Evolutionary conservation across 2,113 vertebrate genomes (phyloP), one percentile per base, ranked within the genome.

Genomic region (Gobiocypris rarus): DNA sequence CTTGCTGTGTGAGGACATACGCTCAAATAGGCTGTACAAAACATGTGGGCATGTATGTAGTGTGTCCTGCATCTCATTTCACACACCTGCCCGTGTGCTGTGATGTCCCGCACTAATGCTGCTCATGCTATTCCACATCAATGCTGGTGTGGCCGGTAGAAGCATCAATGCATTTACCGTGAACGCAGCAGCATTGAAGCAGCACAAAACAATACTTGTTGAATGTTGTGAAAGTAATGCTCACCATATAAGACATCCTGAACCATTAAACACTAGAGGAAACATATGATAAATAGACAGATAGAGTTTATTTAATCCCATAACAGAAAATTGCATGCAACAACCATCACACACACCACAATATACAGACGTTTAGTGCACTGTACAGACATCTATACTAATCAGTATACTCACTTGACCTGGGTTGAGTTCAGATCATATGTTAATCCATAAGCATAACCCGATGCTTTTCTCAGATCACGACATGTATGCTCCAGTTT

Each of bases 391-490:
- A 74, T 38, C n/a, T 43, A 54, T 56, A 82, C 58, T 81, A 38
- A 75, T 34, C 61, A 88, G 83, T 24, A 90, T 94, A 94, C 93
- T 94, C 92, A 94, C 93, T 93, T 90, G 91, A 82, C 86, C 87
- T 89, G 85, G 90, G 89, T 88, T 93, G 86, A 90, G 91, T 92
- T 89, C 88, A 91, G 89, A 90, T 92, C 87, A 88, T 86, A 90
- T 89, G 91, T 92, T 85, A 87, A 93, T 89, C 88, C 89, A 85
- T 87, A 84, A 83, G 88, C 90, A 89, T 90, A 91, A 90, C 92
- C 86, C 90, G 61, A 90, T 67, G 65, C 91, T 89, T 91, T 89
- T 90, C 92, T 86, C 92, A 90, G 91, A 87, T 69, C 88, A 85
- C 89, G 89, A 89, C 77, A 89, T 75, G 89, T 85, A 70, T 5